Evolutionary conservation across 1,140 invertebrate genomes (phyloP).

Genomic region (Pomphorhynchus laevis): DNA sequence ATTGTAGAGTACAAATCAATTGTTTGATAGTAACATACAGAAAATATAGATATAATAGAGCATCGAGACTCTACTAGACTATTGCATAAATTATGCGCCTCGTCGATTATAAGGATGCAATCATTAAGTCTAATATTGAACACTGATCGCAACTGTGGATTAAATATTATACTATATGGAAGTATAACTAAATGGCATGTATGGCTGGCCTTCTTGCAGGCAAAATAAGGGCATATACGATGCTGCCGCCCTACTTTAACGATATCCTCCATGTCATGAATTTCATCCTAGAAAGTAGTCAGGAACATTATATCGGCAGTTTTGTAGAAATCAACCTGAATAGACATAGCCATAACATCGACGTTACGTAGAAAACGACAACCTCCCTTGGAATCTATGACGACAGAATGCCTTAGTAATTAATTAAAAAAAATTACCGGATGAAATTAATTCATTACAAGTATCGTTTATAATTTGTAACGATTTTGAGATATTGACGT

Average conservation of each 20-base stretch:
- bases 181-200: slow-evolving; percentile 17
- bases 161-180: slow-evolving; percentile 33
- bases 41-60: no score
- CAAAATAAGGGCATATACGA: slow-evolving; percentile 15
- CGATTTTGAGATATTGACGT: no score
- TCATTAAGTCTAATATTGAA: slow-evolving; percentile 42
- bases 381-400: no score
- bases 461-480: no score
- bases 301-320: no score
- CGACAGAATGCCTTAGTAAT: no score
- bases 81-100: slow-evolving; percentile 82
- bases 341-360: no score
- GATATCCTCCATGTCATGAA: slow-evolving; percentile 10
- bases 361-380: no score
- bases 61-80: no score
- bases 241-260: slow-evolving; percentile 10
- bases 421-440: no score
- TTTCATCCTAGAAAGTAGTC: not conserved
- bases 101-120: slow-evolving; percentile 62
- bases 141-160: slow-evolving; percentile 41
- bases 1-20: not conserved
- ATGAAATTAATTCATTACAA: no score
- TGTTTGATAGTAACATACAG: slow-evolving; percentile 16
- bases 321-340: no score
- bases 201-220: slow-evolving; percentile 11